Percentiles rank a stretch among this genome's conserved stretches.
Evolutionary conservation across 2,113 vertebrate species (phyloP).

Genomic region (Ahaetulla prasina): DNA sequence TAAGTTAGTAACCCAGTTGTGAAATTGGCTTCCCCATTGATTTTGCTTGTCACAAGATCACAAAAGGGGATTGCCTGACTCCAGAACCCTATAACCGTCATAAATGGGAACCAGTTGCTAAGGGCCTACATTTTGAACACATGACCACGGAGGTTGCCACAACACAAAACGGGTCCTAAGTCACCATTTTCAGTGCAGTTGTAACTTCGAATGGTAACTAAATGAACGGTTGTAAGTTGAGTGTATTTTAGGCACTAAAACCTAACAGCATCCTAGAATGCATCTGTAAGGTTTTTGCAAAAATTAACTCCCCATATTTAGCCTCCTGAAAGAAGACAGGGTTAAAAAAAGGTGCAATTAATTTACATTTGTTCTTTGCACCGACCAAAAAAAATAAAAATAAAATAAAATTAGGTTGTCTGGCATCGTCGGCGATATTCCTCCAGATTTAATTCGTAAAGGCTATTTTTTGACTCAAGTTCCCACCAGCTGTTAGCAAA

Average conservation of each 20-base stretch:
- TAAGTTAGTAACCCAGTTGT: background rate
- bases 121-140: background rate
- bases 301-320: background rate
- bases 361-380: background rate
- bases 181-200: background rate
- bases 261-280: background rate
- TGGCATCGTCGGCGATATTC: background rate
- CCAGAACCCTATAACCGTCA: background rate
- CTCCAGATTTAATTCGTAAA: background rate
- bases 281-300: background rate
- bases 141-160: background rate
- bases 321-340: background rate
- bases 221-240: no score
- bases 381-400: background rate
- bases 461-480: conserved; percentile 2
- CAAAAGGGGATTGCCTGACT: background rate
- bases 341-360: rapidly evolving
- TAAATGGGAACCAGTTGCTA: background rate
- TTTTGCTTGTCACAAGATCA: background rate
- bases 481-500: background rate
- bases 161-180: background rate
- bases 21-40: background rate
- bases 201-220: background rate
- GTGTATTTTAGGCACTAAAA: background rate
- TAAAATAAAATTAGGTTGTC: background rate